Evolutionary conservation across 2,888 invertebrate species (phyloP).

Genomic region (Tetragonisca angustula): DNA sequence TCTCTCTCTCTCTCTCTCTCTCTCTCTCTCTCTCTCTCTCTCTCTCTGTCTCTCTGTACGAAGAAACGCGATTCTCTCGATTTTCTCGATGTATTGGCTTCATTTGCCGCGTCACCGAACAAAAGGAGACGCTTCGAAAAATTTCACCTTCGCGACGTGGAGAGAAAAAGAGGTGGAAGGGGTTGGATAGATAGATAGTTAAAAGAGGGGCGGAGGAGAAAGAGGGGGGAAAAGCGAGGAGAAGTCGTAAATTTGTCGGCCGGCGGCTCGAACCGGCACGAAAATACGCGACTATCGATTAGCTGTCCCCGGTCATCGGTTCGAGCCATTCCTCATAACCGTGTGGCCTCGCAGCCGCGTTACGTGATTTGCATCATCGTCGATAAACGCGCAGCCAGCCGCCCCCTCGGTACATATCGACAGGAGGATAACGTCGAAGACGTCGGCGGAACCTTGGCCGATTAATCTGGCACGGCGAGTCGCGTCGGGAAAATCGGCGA

Average conservation of each 20-base stretch:
- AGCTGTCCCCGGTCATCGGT: conserved; percentile 56
- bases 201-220: no score
- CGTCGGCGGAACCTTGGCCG: conserved; percentile 45
- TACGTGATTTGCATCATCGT: conserved; percentile 67
- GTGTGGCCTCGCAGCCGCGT: conserved; percentile 32
- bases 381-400: conserved; percentile 51
- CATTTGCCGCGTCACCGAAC: conserved; percentile 14
- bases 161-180: not conserved
- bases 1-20: no score
- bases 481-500: conserved; percentile 33
- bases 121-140: conserved; percentile 1
- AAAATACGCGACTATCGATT: conserved; percentile 60
- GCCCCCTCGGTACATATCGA: conserved; percentile 10
- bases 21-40: not conserved
- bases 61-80: conserved; percentile 6
- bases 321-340: conserved; percentile 46
- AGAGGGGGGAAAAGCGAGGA: not conserved
- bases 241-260: conserved; percentile 40
- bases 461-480: conserved; percentile 38
- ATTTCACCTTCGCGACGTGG: conserved; percentile 1
- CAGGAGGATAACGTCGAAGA: conserved; percentile 48
- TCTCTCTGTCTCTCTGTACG: no score
- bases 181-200: not conserved
- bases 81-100: conserved; percentile 20
- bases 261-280: not conserved